Evolutionary conservation across 1,140 invertebrate species (phyloP), one percentile per base, ranked within the genome.

Genomic region (Caenorhabditis latens): DNA sequence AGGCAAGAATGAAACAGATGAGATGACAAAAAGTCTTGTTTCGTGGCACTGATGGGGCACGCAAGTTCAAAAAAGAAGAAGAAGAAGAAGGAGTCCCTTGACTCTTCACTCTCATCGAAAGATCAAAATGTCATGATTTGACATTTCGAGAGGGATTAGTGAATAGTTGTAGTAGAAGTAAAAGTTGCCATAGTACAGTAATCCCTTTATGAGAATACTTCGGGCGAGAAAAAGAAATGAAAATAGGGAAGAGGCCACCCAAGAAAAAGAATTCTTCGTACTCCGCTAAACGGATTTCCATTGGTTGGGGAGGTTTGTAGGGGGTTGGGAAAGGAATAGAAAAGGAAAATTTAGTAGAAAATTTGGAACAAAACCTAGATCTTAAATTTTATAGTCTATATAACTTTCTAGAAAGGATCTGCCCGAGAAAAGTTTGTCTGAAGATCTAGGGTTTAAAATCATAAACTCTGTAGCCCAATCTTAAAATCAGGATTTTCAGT

Each of bases 81-180:
- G 32, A 32, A 32, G 32, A 32, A 32, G 32, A 2, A 32, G 46
- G 16, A 50, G 32, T 53, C 71, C 46, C 71, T 79, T 79, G 71
- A 50, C 71, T 50, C 46, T 11, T 7, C 21, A n/a, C 67, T 50
- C 71, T 50, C 71, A 79, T 50, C 46, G 19, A 79, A 79, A 79
- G 71, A 79, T 79, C 71, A 79, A 79, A 79, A 79, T 50, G 71
- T 50, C 71, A 79, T 48, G 43, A 79, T 79, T 79, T 79, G 61
- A 65, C 61, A 65, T 71, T 19, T 19, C 5, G 40, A 63, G 32
- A 32, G 32, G 71, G 71, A 79, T 79, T 79, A 43, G 46, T 21
- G 24, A 14, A 79, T 24, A 32, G 71, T 50, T 19, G 42, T 43
- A 46, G n/a, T 7, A 40, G 42, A 19, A 43, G 16, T 71, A 19